phyloP scores from a whole-genome alignment of 2,888 invertebrate genomes.

The Acanthopleura granulata region DNA sequence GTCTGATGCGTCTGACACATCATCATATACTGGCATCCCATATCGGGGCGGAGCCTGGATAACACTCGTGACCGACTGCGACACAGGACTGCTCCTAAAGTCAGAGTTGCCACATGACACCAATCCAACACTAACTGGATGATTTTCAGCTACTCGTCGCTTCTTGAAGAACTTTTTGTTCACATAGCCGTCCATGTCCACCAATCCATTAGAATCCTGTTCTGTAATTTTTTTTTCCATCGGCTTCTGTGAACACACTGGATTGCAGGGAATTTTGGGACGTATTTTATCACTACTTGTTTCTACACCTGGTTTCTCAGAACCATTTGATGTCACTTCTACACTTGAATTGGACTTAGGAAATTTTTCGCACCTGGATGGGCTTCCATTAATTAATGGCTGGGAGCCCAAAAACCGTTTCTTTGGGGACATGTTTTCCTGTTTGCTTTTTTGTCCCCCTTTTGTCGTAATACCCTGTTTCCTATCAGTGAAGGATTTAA shows the following conservation, averaged over 20 bases:
- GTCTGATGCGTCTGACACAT: conserved; percentile 13
- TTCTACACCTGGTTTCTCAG: neutral
- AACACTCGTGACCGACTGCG: neutral
- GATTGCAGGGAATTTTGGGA: neutral
- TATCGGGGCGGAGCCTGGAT: neutral
- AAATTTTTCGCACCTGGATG: no score
- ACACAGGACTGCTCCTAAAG: neutral
- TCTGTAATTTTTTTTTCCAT: neutral
- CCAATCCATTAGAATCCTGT: neutral
- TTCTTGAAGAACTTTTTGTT: conserved; percentile 7
- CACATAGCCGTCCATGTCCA: neutral
- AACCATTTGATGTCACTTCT: neutral
- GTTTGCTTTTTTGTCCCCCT: neutral
- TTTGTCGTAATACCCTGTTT: neutral
- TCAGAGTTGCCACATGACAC: neutral
- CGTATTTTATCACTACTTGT: neutral
- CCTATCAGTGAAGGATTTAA: neutral
- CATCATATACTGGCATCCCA: neutral
- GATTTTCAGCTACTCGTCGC: neutral
- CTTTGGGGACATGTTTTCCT: conserved; percentile 16
- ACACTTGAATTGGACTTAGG: neutral
- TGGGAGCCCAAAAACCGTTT: conserved; percentile 3
- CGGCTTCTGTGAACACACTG: neutral
- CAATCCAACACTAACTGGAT: neutral
- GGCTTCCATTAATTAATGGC: neutral